Conservation (phyloP, 2,113 vertebrate species). For the Sus scrofa region T2T-Sscrofa CM000812.6:40633501-40634000, state of each 20-base stretch:
- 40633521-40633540: not conserved
- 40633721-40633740: not conserved
- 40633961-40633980: not conserved
- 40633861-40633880: not conserved
- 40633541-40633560: not conserved
- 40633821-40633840: constrained; percentile 30
- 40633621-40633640: not conserved
- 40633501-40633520: not conserved
- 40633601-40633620: not conserved
- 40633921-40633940: not conserved
- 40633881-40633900: not conserved
- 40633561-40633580: not conserved
- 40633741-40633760: not conserved
- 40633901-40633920: not conserved
- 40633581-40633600: not conserved
- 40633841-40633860: not conserved
- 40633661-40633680: not conserved
- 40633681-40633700: not conserved
- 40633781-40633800: not conserved
- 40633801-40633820: not conserved
- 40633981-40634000: not conserved
- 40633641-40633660: not conserved
- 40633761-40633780: not conserved
- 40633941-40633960: not conserved
- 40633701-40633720: not conserved